phyloP scores from a whole-genome alignment of 2,113 vertebrate genomes.

The Tychaedon coryphoeus region DNA sequence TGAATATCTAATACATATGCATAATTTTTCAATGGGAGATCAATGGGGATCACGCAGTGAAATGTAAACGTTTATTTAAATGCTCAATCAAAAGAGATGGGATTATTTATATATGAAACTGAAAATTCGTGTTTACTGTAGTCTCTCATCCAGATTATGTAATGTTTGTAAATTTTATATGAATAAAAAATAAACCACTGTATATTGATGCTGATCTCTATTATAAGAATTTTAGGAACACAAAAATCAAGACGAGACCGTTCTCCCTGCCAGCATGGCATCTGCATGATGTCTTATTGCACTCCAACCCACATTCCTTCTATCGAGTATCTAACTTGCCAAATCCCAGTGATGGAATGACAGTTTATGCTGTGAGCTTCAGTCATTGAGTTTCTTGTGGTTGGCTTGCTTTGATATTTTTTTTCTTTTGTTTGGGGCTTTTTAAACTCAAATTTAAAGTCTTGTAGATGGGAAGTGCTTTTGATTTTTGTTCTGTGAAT shows the following conservation, averaged over 20 bases:
- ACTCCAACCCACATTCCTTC: background rate
- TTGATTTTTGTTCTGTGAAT: background rate
- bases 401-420: rapidly evolving
- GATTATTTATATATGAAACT: background rate
- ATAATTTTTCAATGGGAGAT: background rate
- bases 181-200: background rate
- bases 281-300: background rate
- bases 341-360: background rate
- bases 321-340: background rate
- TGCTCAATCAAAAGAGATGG: background rate
- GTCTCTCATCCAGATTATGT: background rate
- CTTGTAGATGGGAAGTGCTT: background rate
- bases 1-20: background rate
- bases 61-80: background rate
- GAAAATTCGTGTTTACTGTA: background rate
- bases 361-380: background rate
- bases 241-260: background rate
- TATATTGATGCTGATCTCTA: background rate
- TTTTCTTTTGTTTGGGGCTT: background rate
- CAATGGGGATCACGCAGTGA: background rate
- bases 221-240: background rate
- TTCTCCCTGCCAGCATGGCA: background rate
- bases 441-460: background rate
- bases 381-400: background rate
- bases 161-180: background rate